phyloP scores from a whole-genome alignment of 2,888 invertebrate genomes.

The Phortica magna region DNA sequence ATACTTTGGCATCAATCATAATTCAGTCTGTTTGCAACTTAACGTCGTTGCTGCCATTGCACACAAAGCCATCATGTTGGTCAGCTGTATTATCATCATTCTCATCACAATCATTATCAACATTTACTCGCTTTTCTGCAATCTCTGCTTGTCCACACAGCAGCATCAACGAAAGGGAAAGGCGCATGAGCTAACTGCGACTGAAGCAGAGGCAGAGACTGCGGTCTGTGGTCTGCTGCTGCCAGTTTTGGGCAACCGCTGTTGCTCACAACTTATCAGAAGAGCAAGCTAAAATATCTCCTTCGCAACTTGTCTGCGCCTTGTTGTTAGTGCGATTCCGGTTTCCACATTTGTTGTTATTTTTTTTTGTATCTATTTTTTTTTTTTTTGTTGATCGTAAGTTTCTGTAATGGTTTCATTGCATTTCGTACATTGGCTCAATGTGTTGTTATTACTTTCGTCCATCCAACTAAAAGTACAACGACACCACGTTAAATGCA shows the following conservation, averaged over 20 bases:
- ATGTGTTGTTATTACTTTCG: slow-evolving; percentile 48
- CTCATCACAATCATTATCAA: background rate
- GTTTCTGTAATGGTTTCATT: slow-evolving; percentile 23
- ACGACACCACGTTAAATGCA: slow-evolving; percentile 60
- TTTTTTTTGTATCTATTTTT: background rate
- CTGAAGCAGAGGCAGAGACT: background rate
- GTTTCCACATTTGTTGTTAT: slow-evolving; percentile 46
- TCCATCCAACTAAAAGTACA: slow-evolving; percentile 62
- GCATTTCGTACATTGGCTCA: slow-evolving; percentile 59
- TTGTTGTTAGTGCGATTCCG: slow-evolving; percentile 53
- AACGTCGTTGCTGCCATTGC: background rate
- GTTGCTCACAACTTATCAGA: background rate
- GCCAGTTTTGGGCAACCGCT: slow-evolving; percentile 28
- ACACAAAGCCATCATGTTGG: background rate
- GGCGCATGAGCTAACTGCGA: background rate
- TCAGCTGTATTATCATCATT: background rate
- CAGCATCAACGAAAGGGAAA: slow-evolving; percentile 29
- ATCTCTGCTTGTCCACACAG: slow-evolving; percentile 13
- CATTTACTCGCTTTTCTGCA: slow-evolving; percentile 32
- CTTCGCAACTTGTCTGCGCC: slow-evolving; percentile 18
- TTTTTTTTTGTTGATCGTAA: background rate
- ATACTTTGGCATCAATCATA: background rate
- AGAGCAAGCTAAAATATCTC: slow-evolving; percentile 7
- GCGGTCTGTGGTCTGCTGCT: slow-evolving; percentile 8
- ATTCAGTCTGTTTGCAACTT: background rate